Evolutionary conservation across 2,888 invertebrate genomes (phyloP), one percentile per base, ranked within the genome.

Genomic region (Campoplex capitator): DNA sequence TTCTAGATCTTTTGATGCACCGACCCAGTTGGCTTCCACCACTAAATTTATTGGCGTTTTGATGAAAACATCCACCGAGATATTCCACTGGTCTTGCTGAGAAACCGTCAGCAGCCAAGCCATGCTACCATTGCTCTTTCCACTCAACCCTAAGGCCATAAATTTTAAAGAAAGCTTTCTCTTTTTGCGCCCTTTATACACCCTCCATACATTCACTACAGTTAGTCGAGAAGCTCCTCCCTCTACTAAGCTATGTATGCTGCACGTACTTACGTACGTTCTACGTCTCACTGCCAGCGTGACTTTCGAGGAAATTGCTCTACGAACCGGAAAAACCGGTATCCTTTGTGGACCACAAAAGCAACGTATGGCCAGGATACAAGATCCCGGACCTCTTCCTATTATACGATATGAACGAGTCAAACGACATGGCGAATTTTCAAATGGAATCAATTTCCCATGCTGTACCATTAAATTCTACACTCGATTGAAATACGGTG

Each of bases 41-140:
- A 83, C 82, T 76, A 83, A 89, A 91, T 90, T 90, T 92, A 92
- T 91, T 91, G 89, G 85, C 89, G 80, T 90, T 91, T 90, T 88
- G 89, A 92, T 88, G 89, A 88, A 91, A 92, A 84, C 88, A 88
- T 80, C 83, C 84, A 56, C 62, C 85, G 87, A 88, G 86, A 88
- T 89, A 88, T 88, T 87, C 86, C 80, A 71, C 83, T 71, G 56
- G 75, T 75, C 80, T 85, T 87, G 79, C 79, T 35, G 65, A 42
- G 45, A 77, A 84, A 84, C 77, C 87, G 78, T 51, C 84, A 70
- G 79, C 79, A 65, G 76, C 75, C 87, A 76, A 79, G 79, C 82
- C 62, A 23, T 32, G 76, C 56, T 67, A 67, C 81, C 77, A 42
- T 9, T 62, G 48, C 81, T 71, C 75, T 76, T 77, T 62, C 68